phyloP scores from a whole-genome alignment of 2,888 invertebrate species.

The Tenthredo amoena region DNA sequence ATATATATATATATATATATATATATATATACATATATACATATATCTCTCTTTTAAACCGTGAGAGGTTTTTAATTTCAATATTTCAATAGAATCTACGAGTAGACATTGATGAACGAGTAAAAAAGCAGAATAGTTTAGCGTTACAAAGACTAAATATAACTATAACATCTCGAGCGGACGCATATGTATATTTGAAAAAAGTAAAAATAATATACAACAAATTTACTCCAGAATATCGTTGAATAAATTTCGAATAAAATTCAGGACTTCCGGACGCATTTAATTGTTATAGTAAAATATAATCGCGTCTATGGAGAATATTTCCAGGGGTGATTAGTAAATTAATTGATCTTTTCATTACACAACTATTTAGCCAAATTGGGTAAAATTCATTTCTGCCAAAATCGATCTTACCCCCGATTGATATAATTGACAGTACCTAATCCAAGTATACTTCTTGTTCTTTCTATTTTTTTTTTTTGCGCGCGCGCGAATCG shows the following conservation, averaged over 20 bases:
- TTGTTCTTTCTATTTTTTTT: neutral
- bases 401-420: neutral
- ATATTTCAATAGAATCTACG: neutral
- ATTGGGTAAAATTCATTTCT: neutral
- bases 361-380: neutral
- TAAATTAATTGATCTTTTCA: neutral
- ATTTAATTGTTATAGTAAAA: neutral
- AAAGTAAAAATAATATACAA: constrained; percentile 53
- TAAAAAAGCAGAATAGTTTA: constrained; percentile 50
- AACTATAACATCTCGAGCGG: constrained; percentile 54
- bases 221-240: neutral
- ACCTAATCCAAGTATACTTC: neutral
- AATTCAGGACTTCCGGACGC: neutral
- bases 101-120: neutral
- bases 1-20: too few species aligned
- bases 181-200: constrained; percentile 33
- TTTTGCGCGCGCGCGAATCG: neutral
- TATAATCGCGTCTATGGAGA: neutral
- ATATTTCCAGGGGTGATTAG: neutral
- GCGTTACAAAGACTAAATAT: constrained; percentile 62
- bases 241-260: constrained; percentile 37
- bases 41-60: neutral
- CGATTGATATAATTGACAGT: neutral
- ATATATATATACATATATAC: too few species aligned
- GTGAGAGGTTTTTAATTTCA: neutral